Evolutionary conservation across 2,797 vertebrate genomes (phyloP), one percentile per base, ranked within the genome.

Genomic region (Hippoglossus hippoglossus): DNA sequence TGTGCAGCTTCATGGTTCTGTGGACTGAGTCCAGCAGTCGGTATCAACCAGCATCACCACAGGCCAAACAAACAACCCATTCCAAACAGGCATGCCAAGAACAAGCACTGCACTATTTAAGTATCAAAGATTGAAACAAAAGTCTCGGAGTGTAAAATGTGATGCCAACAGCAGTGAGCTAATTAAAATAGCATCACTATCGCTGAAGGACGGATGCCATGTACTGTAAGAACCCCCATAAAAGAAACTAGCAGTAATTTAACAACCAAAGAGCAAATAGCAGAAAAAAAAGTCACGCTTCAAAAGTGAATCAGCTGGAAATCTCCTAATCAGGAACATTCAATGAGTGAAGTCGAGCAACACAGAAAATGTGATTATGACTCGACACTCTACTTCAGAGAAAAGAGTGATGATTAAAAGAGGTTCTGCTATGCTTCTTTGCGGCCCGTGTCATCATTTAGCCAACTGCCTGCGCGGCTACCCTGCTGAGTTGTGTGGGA

Each of bases 291-390:
- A 31, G 65, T 65, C 70, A 70, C 58, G 56, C 59, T 64, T 58
- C 57, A 75, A 67, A 79, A 73, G 63, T 11, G 52, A 77, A 79
- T 77, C 18, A 4, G 31, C 18, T 63, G 58, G 62, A 88, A 86
- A 75, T 81, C 73, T 79, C 88, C 73, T 64, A 82, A 87, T 81
- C 72, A 85, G 77, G 70, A 78, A 84, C 53, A 81, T 83, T 71
- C 25, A 78, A 84, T 21, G 70, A 73, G 55, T 84, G n/a, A 73
- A 75, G 77, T 79, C 2, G 5, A 58, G 68, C 66, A 72, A 74
- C 54, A 80, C 46, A 65, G 67, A 80, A 85, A 84, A 87, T 78
- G 39, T 83, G 63, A 87, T 89, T 74, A 77, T 46, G 87, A 75
- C 60, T 67, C 18, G 22, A 47, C 64, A 76, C 63, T 68, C 2